These are phyloP conservation scores for Eubasilissa regina DNA, from an alignment of 1,140 invertebrate genomes.

Conservation along the genomic window DNA sequence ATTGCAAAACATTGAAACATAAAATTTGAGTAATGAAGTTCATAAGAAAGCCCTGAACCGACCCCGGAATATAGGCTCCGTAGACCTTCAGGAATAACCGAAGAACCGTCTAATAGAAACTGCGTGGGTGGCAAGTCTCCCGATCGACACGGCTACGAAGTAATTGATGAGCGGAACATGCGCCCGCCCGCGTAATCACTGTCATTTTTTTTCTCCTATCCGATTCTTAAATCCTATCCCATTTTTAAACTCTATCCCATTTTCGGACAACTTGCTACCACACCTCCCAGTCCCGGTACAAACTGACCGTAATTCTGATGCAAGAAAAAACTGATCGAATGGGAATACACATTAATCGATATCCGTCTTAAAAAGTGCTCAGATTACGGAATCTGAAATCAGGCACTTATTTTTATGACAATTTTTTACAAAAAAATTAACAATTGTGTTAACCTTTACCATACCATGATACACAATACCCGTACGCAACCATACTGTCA, in stretches of 20 bases:
- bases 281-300: constrained; percentile 3
- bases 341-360: too few species aligned
- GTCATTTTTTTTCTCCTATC: constrained; percentile 39
- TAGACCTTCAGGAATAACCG: constrained; percentile 23
- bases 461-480: too few species aligned
- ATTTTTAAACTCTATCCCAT: constrained; percentile 36
- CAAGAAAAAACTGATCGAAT: too few species aligned
- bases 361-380: too few species aligned
- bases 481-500: too few species aligned
- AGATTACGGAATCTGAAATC: too few species aligned
- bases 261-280: constrained; percentile 9
- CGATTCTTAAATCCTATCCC: constrained; percentile 15
- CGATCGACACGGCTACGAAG: constrained; percentile 51
- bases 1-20: too few species aligned
- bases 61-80: background rate
- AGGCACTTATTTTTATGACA: too few species aligned
- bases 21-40: too few species aligned
- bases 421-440: too few species aligned
- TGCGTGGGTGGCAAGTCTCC: constrained; percentile 51
- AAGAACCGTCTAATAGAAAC: constrained; percentile 34
- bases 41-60: too few species aligned
- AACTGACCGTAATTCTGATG: background rate
- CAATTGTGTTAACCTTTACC: too few species aligned
- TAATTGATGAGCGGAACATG: constrained; percentile 58
- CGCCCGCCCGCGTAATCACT: constrained; percentile 53